Percentiles rank a stretch among this genome's conserved stretches.
These are phyloP conservation scores for Dendrophyllia cribrosa DNA, from an alignment of 64 coral and sea anemone species.

Conservation along the genomic window DNA sequence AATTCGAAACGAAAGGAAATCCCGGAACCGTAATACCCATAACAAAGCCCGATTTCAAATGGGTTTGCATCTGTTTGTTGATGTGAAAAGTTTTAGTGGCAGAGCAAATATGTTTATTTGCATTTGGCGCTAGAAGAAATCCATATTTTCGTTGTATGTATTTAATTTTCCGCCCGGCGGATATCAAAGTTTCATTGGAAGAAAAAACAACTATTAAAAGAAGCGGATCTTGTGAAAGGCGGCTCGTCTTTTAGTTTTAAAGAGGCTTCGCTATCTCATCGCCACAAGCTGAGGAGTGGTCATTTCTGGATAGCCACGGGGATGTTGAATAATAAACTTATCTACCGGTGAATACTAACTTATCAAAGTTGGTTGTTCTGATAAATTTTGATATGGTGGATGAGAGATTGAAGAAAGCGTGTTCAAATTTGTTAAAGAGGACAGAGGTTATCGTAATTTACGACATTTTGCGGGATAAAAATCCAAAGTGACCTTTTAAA, in stretches of 20 bases:
- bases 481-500: no score
- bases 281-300: conserved; percentile 28
- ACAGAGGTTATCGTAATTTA: not conserved
- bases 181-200: conserved; percentile 25
- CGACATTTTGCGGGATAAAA: not conserved
- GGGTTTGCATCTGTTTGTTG: conserved; percentile 60
- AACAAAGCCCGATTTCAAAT: conserved; percentile 47
- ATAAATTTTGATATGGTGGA: conserved; percentile 12
- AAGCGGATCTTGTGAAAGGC: conserved; percentile 29
- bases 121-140: not conserved
- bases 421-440: not conserved
- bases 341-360: not conserved
- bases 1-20: not conserved
- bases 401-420: not conserved
- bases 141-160: not conserved
- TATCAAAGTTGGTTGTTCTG: not conserved
- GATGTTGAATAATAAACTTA: conserved; percentile 23
- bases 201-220: conserved; percentile 4
- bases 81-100: conserved; percentile 52
- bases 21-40: not conserved
- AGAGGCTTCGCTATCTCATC: not conserved
- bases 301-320: conserved; percentile 7
- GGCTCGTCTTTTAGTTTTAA: conserved; percentile 5
- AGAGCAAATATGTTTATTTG: conserved; percentile 57
- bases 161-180: conserved; percentile 36